A percentile compares a stretch with the other conserved stretches of the same genome.
These are phyloP conservation scores for Tenthredo livida DNA, from an alignment of 2,888 invertebrate species.

Conservation along the genomic window DNA sequence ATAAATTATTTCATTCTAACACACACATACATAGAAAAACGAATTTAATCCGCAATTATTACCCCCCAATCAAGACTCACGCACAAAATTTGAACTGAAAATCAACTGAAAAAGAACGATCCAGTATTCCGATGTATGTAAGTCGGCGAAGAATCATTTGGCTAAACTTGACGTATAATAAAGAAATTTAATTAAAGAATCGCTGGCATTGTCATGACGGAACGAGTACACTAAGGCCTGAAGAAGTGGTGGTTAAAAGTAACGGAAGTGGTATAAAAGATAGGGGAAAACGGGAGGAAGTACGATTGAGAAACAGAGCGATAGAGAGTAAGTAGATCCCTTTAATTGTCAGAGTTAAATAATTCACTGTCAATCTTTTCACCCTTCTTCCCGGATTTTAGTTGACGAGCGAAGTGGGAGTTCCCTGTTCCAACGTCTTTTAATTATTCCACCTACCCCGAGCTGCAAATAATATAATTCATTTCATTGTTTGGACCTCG, in stretches of 20 bases:
- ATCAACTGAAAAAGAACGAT: background rate
- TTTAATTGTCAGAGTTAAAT: constrained; percentile 74
- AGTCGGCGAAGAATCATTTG: background rate
- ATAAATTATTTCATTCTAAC: background rate
- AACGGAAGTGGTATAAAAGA: constrained; percentile 19
- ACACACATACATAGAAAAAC: background rate
- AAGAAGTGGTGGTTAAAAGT: constrained; percentile 31
- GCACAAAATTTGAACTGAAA: too few relatives aligned
- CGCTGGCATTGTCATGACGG: background rate
- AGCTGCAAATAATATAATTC: constrained; percentile 74
- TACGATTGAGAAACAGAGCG: constrained; percentile 47
- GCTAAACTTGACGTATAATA: background rate
- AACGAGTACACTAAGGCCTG: background rate
- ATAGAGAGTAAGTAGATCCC: constrained; percentile 57
- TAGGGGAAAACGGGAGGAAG: constrained; percentile 38
- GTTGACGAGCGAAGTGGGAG: constrained; percentile 54
- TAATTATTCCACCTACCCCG: constrained; percentile 70
- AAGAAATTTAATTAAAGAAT: background rate
- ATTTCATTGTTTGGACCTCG: constrained; percentile 70
- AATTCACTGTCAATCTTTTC: constrained; percentile 76
- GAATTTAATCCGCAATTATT: background rate
- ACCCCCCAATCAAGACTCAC: background rate
- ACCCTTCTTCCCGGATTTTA: constrained; percentile 68
- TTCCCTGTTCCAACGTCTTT: constrained; percentile 65
- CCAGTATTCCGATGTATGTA: background rate